A percentile compares a stretch with the other conserved stretches of the same genome.
Evolutionary conservation across 2,113 vertebrate genomes (phyloP).

Genomic region (Struthidea cinerea): DNA sequence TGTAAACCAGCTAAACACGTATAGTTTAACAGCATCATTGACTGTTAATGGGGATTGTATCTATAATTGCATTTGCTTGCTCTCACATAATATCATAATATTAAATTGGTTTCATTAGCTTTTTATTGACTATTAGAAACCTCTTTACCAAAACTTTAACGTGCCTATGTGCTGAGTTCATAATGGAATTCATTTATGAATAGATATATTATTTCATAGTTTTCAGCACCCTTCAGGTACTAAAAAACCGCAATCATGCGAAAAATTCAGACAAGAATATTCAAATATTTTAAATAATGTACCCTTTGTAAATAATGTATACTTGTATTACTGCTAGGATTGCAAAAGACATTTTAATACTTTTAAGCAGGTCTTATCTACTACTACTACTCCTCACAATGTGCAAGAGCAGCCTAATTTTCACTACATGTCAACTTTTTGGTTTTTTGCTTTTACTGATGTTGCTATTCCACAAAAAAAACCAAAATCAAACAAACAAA

Average conservation of each 20-base stretch:
- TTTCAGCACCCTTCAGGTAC: neutral
- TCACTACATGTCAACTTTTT: neutral
- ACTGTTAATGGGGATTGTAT: neutral
- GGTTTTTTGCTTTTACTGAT: neutral
- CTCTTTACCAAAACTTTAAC: neutral
- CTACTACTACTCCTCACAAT: neutral
- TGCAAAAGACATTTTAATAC: neutral
- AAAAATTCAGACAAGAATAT: neutral
- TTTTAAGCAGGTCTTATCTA: neutral
- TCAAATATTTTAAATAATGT: neutral
- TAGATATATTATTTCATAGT: neutral
- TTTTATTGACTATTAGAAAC: neutral
- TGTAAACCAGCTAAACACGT: neutral
- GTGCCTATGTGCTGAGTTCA: neutral
- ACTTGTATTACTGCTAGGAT: neutral
- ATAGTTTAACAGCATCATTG: neutral
- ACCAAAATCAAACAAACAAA: neutral
- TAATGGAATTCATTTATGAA: neutral
- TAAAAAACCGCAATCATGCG: neutral
- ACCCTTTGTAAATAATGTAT: neutral
- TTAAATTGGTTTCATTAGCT: neutral
- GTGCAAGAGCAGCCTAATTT: neutral
- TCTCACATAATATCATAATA: neutral
- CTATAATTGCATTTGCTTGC: neutral
- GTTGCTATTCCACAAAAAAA: neutral